Evolutionary conservation across 2,113 vertebrate genomes (phyloP).

Genomic region (Calypte anna): DNA sequence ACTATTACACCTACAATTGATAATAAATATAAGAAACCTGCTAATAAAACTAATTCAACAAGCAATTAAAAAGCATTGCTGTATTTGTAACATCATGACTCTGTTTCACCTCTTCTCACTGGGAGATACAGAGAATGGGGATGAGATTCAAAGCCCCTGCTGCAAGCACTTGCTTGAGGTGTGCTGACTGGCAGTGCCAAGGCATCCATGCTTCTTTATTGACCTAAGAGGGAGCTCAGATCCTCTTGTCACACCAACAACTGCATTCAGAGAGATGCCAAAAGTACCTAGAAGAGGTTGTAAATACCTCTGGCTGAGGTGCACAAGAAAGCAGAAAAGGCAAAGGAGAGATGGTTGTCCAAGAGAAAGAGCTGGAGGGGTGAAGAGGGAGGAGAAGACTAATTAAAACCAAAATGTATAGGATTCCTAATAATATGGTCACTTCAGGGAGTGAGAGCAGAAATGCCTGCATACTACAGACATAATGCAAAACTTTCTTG

Average conservation of each 20-base stretch:
- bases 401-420: neutral
- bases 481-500: fast-evolving
- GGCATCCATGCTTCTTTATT: neutral
- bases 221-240: neutral
- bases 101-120: neutral
- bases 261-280: neutral
- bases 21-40: neutral
- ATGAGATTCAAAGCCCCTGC: neutral
- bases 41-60: neutral
- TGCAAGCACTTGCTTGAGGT: neutral
- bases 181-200: neutral
- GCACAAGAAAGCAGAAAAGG: neutral
- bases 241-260: neutral
- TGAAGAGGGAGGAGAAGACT: neutral
- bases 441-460: neutral
- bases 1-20: neutral
- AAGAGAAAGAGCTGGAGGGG: neutral
- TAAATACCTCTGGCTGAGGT: neutral
- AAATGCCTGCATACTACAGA: neutral
- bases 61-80: neutral
- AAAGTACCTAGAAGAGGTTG: neutral
- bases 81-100: neutral
- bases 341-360: neutral
- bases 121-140: neutral
- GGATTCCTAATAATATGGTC: neutral